Base-by-base conservation (phyloP, 2,797 vertebrate species). In the Hapalemur alaotrensis region DNA sequence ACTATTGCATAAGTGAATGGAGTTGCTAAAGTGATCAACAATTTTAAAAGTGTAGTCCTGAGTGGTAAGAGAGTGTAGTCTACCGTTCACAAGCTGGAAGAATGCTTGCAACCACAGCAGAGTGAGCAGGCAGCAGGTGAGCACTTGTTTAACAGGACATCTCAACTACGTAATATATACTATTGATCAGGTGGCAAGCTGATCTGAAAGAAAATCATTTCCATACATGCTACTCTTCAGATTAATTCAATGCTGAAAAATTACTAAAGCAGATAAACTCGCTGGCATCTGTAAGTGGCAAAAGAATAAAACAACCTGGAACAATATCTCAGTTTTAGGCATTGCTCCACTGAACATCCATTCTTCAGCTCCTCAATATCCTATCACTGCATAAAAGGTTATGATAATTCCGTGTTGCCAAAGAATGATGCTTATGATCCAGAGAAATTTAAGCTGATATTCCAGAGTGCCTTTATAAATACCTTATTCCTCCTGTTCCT, bases 101-200 rank as follows among this genome's bases (percentile, higher is more conserved):
- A 93, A 79, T 32, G 10, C 0, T 30, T 41, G 8, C 52, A 70
- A 43, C 4, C 57, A 12, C 7, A 1, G 25, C 43, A n/a, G 15
- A 63, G 72, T 0, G 20, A 95, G 41, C 12, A 95, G 48, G 28
- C 20, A 79, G 30, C 3, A 50, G 52, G 43, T n/a, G 20, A 72
- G 23, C 18, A 59, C 79, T 57, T 96, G 63, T 63, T 90, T 96
- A 76, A 93, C 22, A 14, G 69, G 59, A 81, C 89, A 79, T 85
- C 7, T 63, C 46, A 95, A 43, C n/a, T 35, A 86, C 18, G 10
- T 30, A 65, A 43, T 93, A 72, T 25, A 78, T 52, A 69, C 22
- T 82, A 73, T 81, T 76, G 43, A 92, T 90, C 46, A 82, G 25
- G 79, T 75, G 52, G 17, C 57, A 92, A 89, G 67, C n/a, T 61